A percentile compares a stretch with the other conserved stretches of the same genome.
Conservation (phyloP, 2,888 invertebrate genomes). For the Pyrrhosoma nymphula region DNA sequence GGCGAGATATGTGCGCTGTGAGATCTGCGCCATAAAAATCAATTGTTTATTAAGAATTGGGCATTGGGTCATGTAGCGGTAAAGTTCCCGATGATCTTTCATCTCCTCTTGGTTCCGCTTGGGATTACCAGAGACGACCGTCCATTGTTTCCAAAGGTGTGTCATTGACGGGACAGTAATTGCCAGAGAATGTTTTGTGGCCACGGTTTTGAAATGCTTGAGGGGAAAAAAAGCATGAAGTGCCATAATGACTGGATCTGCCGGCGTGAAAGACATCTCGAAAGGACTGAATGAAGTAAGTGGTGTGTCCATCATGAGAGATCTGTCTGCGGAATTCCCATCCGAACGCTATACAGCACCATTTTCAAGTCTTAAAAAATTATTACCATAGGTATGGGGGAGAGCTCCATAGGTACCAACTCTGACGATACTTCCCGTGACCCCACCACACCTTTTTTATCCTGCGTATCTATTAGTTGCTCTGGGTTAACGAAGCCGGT, state of each 20-base stretch:
- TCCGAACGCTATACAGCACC: not conserved
- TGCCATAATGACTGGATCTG: not conserved
- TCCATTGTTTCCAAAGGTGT: constrained; percentile 47
- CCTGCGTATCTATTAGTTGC: no score
- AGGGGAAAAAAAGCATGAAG: not conserved
- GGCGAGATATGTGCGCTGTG: not conserved
- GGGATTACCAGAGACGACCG: not conserved
- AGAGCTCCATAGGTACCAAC: not conserved
- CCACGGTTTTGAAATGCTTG: not conserved
- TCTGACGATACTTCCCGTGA: not conserved
- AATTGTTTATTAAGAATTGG: constrained; percentile 32
- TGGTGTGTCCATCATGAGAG: not conserved
- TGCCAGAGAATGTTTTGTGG: not conserved
- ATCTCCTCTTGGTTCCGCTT: not conserved
- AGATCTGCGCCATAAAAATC: not conserved
- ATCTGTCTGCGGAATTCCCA: not conserved
- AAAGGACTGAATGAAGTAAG: not conserved
- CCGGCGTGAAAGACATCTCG: not conserved
- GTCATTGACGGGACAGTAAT: constrained; percentile 10
- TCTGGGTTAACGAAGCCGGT: no score
- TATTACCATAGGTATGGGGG: not conserved
- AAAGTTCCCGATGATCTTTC: constrained; percentile 26
- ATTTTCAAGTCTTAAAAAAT: not conserved
- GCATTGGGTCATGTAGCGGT: constrained; percentile 48
- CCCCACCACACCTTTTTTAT: no score